Base-by-base conservation (phyloP, 1,140 invertebrate genomes). In the Belonocnema kinseyi region DNA sequence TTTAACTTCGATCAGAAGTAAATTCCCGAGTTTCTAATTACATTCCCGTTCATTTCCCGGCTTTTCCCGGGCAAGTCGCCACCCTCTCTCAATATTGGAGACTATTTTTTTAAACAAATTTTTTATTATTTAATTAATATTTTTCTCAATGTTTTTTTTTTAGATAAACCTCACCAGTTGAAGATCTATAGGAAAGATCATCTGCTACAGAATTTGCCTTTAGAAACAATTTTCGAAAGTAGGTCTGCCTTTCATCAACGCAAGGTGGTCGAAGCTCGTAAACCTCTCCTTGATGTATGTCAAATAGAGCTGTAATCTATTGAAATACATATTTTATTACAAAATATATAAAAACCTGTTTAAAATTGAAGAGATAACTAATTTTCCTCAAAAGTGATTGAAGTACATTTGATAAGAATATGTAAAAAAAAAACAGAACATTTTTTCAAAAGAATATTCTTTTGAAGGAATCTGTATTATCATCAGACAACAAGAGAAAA, bases 161-260 rank as follows among this genome's bases (percentile, higher is more conserved):
- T 4, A 7, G n/a, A 58, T 19, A 1, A 26, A 3, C 2, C n/a
- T 54, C 82, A 90, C 89, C 85, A 81, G 85, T 81, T 2, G 84
- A 90, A 8, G 88, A 90, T 76, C 78, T 81, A 51, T 83, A 84
- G 7, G 89, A 89, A 16, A 86, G 66, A 75, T 77, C 77, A 16
- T 87, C 84, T 1, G 76, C 75, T 0, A 71, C 46, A 10, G 75
- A 72, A 71, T 82, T 80, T 0, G 13, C 12, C 76, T 80, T 85
- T 0, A 82, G 1, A 50, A 91, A 90, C n/a, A 91, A 72, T 66
- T 90, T 87, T 26, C 85, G 82, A 61, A 91, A 91, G 72, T 87
- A 91, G 26, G 83, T 71, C 51, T 83, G 78, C 19, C 89, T 85
- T 56, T 90, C 88, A 3, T 77, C 50, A 4, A 77, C 8, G n/a